Base-by-base conservation (phyloP, 1,140 invertebrate species). In the Drosophila fuyamai region DNA sequence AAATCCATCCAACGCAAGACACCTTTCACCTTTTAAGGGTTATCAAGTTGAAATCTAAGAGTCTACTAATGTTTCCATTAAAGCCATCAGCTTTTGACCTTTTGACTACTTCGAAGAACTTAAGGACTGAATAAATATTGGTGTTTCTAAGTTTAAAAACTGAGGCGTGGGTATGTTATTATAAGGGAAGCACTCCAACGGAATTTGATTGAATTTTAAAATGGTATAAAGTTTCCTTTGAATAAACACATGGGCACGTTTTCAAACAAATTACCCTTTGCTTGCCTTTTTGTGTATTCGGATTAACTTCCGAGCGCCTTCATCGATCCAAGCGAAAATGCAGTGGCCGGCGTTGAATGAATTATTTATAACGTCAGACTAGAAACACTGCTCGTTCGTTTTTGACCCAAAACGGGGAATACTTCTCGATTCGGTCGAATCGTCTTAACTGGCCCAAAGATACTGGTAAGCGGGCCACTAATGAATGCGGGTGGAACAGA, bases 401-500 rank as follows among this genome's bases (percentile, higher is more conserved):
- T 46, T 27, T 27, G 14, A 23, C 46, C 46, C 10, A 23, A n/a
- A 47, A 27, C 6, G 7, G 23, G 12, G 27, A 29, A 32, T n/a
- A 13, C 44, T 23, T 47, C 48, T 50, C 8, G 23, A 23, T 61
- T 66, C 41, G 41, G 38, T 54, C 12, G 50, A 60, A 40, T 60
- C 43, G 63, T 18, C 53, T 83, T 60, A 72, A 66, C 55, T 54
- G 51, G 73, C 54, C 74, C 72, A 78, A 58, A 81, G 77, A 73
- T 65, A 85, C 40, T 76, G 43, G 29, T 7, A 32, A 32, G 29
- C 29, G 29, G 29, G 29, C 29, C 6, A 56, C 76, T 85, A 72
- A 84, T 68, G 81, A 76, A 66, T 76, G 63, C 46, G 43, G 59
- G 36, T 56, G 18, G 44, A 38, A 58, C 47, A 77, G 81, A 83